phyloP scores from a whole-genome alignment of 2,113 vertebrate species.

The Tichodroma muraria region DNA sequence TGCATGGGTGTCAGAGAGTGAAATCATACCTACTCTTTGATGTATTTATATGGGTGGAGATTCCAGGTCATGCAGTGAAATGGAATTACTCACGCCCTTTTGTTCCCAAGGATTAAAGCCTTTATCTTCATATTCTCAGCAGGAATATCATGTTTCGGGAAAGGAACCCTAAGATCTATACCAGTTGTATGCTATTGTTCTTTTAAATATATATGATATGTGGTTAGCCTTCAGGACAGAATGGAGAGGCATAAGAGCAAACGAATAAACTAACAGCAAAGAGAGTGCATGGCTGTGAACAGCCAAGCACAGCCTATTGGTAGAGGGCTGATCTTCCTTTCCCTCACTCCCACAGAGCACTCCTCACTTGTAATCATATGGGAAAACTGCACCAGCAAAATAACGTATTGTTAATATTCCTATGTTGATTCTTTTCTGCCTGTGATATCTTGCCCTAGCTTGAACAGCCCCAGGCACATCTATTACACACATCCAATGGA shows the following conservation, averaged over 20 bases:
- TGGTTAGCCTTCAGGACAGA: constrained; percentile 43
- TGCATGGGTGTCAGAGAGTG: constrained; percentile 40
- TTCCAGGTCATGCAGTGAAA: constrained; percentile 50
- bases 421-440: constrained; percentile 32
- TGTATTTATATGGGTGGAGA: constrained; percentile 63
- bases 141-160: constrained; percentile 38
- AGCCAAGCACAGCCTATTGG: background rate
- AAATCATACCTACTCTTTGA: constrained; percentile 59
- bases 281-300: background rate
- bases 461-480: constrained; percentile 57
- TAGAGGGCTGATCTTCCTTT: background rate
- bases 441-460: constrained; percentile 61
- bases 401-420: constrained; percentile 35
- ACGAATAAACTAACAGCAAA: constrained; percentile 7
- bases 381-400: constrained; percentile 53
- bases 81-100: constrained; percentile 54
- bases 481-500: constrained; percentile 4
- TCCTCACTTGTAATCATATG: constrained; percentile 53
- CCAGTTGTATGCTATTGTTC: background rate
- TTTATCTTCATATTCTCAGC: constrained; percentile 46
- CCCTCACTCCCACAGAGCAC: constrained; percentile 37
- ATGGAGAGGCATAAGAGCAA: background rate
- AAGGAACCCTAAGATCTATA: constrained; percentile 32
- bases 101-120: constrained; percentile 66
- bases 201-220: constrained; percentile 50